These are phyloP conservation scores for Macrotus californicus DNA, from an alignment of 2,113 vertebrate species.

Conservation along the genomic window DNA sequence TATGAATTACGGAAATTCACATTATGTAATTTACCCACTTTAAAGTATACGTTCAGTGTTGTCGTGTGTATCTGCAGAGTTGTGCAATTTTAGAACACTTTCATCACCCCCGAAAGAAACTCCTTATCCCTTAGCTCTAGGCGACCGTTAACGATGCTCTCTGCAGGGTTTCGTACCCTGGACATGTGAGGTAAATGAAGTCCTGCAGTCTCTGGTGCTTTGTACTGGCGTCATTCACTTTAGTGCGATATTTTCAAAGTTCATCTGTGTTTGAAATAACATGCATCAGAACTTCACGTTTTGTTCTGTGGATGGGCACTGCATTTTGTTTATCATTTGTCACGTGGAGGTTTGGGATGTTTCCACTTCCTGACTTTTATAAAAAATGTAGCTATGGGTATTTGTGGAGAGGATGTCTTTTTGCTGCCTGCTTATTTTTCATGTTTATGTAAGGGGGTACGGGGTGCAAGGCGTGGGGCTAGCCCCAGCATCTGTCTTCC, in stretches of 20 bases:
- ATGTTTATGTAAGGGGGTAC: background rate
- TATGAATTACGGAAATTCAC: background rate
- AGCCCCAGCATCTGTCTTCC: background rate
- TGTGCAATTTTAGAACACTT: background rate
- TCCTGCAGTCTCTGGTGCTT: background rate
- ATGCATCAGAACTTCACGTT: background rate
- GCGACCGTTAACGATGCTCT: background rate
- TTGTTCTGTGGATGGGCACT: background rate
- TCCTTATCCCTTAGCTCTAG: background rate
- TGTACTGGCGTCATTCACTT: background rate
- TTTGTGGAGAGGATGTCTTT: background rate
- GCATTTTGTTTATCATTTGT: background rate
- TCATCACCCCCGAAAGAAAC: background rate
- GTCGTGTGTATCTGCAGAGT: background rate
- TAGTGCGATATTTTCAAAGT: background rate
- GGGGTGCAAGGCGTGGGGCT: background rate
- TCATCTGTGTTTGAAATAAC: background rate
- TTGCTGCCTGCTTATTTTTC: background rate
- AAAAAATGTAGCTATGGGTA: background rate
- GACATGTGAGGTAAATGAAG: background rate
- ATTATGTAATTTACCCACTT: background rate
- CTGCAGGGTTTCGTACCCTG: background rate
- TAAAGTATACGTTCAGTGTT: background rate
- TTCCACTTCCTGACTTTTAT: background rate
- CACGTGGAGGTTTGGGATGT: background rate